Evolutionary conservation across 2,113 vertebrate genomes (phyloP).

Genomic region (Peromyscus californicus): DNA sequence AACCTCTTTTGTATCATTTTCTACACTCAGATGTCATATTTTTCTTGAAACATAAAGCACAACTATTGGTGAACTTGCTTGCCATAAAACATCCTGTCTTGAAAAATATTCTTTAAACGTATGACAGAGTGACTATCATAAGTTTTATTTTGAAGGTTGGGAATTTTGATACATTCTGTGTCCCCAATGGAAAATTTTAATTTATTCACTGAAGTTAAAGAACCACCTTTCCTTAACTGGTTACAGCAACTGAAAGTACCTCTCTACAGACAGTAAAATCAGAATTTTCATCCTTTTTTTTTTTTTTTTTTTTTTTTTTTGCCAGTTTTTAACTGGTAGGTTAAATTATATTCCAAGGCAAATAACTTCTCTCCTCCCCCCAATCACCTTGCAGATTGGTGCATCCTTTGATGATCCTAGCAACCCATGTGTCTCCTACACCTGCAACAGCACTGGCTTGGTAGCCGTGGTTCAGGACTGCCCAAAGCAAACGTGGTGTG

Average conservation of each 20-base stretch:
- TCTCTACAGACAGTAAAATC: background rate
- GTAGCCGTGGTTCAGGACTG: conserved; percentile 42
- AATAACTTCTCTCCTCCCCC: background rate
- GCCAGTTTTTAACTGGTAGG: background rate
- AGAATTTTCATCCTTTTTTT: background rate
- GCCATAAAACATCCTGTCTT: background rate
- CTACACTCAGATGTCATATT: background rate
- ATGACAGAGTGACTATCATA: background rate
- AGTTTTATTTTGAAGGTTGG: conserved; percentile 30
- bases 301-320: background rate
- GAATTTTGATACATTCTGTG: background rate
- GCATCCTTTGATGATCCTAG: conserved; percentile 63
- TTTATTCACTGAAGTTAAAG: background rate
- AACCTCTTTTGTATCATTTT: background rate
- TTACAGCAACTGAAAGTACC: background rate
- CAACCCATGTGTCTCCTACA: conserved; percentile 75
- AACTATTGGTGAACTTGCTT: background rate
- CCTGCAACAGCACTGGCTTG: conserved; percentile 65
- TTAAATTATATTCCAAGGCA: background rate
- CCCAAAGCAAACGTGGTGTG: conserved; percentile 78
- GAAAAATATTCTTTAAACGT: conserved; percentile 28
- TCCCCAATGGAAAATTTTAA: background rate
- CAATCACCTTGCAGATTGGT: conserved; percentile 64
- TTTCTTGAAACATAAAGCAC: background rate
- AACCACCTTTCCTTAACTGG: background rate